A percentile compares a stretch with the other conserved stretches of the same genome.
phyloP scores from a whole-genome alignment of 1,140 invertebrate genomes.

The Berghia stephanieae region DNA sequence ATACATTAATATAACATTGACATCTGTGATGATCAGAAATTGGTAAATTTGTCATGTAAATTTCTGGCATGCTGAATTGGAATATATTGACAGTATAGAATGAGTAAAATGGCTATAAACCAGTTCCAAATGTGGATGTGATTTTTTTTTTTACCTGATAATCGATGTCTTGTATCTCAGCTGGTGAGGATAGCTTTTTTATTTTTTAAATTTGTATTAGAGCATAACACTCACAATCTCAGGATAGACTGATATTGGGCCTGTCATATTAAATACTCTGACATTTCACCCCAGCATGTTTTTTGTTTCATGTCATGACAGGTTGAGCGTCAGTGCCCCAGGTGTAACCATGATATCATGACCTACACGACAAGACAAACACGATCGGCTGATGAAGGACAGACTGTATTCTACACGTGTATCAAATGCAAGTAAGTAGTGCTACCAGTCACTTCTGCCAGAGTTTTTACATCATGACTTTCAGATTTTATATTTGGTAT shows the following conservation, averaged over 20 bases:
- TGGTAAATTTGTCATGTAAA: too few relatives aligned
- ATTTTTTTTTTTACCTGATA: background rate
- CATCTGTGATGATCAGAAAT: too few relatives aligned
- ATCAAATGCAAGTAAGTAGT: conserved; percentile 77
- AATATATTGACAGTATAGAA: too few relatives aligned
- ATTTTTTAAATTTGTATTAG: background rate
- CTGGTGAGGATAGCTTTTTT: background rate
- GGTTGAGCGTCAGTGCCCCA: conserved; percentile 85
- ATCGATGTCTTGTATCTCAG: conserved; percentile 1
- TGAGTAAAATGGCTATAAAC: too few relatives aligned
- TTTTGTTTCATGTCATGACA: conserved; percentile 26
- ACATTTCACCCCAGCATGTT: background rate
- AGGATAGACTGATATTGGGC: background rate
- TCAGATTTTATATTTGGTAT: too few relatives aligned
- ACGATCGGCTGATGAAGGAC: conserved; percentile 97
- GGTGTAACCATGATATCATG: conserved; percentile 91
- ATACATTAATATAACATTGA: too few relatives aligned
- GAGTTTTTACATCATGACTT: too few relatives aligned
- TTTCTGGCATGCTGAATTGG: too few relatives aligned
- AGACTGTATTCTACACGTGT: conserved; percentile 98
- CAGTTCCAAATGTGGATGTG: background rate
- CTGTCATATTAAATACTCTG: background rate
- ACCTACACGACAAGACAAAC: conserved; percentile 93
- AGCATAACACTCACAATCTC: background rate
- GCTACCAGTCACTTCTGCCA: too few relatives aligned